A percentile compares a stretch with the other conserved stretches of the same genome.
Conservation (phyloP, 2,888 invertebrate species). For the Oegoconia quadripuncta region DNA sequence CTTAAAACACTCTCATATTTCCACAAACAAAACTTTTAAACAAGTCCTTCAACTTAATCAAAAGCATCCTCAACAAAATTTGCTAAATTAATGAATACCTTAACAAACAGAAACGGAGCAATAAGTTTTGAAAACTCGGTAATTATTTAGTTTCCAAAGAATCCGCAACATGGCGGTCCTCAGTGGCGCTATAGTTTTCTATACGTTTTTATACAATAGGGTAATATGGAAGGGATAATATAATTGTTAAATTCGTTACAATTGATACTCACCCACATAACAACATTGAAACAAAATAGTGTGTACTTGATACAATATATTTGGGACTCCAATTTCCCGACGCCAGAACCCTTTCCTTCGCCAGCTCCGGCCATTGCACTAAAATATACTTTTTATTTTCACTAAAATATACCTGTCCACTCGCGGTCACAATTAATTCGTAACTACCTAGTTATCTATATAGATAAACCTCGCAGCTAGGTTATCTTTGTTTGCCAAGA, state of each 20-base stretch:
- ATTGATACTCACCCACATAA: slow-evolving; percentile 84
- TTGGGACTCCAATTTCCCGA: slow-evolving; percentile 84
- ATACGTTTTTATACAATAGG: slow-evolving; percentile 11
- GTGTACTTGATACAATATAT: slow-evolving; percentile 90
- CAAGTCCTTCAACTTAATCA: too few species aligned
- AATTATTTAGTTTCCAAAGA: slow-evolving; percentile 3
- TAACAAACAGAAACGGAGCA: neutral
- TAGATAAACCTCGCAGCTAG: slow-evolving; percentile 58
- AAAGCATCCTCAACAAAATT: neutral
- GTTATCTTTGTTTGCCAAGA: slow-evolving; percentile 72
- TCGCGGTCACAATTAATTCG: slow-evolving; percentile 44
- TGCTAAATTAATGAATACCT: neutral
- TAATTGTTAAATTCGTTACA: slow-evolving; percentile 24
- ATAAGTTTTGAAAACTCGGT: neutral
- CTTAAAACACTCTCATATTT: too few species aligned
- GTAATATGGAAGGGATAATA: slow-evolving; percentile 18
- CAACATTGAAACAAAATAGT: slow-evolving; percentile 88
- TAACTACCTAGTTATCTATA: slow-evolving; percentile 54
- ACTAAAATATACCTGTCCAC: slow-evolving; percentile 36
- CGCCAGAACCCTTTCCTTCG: slow-evolving; percentile 69
- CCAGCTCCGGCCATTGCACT: slow-evolving; percentile 79
- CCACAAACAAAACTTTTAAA: too few species aligned
- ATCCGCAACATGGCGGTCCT: slow-evolving; percentile 6
- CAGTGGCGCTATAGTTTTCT: neutral
- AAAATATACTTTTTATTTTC: slow-evolving; percentile 37